phyloP scores from a whole-genome alignment of 2,113 vertebrate genomes.

The Bubalus kerabau region DNA sequence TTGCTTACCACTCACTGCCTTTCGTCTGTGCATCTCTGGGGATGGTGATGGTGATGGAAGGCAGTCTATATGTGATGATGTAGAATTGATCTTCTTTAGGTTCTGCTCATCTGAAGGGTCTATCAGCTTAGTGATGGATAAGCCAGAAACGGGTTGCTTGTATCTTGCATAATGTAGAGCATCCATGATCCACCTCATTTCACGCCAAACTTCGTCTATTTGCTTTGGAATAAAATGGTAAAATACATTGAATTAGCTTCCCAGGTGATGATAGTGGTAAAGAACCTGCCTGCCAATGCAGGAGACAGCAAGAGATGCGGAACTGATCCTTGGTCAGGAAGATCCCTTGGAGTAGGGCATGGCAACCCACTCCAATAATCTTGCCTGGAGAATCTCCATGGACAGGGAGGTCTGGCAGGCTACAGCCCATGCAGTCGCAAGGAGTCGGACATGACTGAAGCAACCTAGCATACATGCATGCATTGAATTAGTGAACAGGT shows the following conservation, averaged over 20 bases:
- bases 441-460: background rate
- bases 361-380: background rate
- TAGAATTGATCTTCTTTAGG: constrained; percentile 91
- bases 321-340: background rate
- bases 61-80: constrained; percentile 91
- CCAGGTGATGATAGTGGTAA: background rate
- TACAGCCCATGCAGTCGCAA: background rate
- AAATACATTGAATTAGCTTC: constrained; percentile 16
- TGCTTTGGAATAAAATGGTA: constrained; percentile 82
- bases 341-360: background rate
- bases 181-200: constrained; percentile 95
- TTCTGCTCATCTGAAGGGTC: constrained; percentile 78
- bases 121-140: constrained; percentile 86
- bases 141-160: constrained; percentile 88
- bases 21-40: constrained; percentile 83
- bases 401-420: background rate
- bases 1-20: constrained; percentile 86
- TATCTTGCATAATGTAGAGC: constrained; percentile 95
- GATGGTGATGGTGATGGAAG: constrained; percentile 93
- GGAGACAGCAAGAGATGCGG: background rate
- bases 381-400: background rate
- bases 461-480: background rate
- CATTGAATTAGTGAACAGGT: background rate
- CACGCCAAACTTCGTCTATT: constrained; percentile 93
- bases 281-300: background rate